Evolutionary conservation across 2,113 vertebrate species (phyloP), one percentile per base, ranked within the genome.

Genomic region (Sterna hirundo): DNA sequence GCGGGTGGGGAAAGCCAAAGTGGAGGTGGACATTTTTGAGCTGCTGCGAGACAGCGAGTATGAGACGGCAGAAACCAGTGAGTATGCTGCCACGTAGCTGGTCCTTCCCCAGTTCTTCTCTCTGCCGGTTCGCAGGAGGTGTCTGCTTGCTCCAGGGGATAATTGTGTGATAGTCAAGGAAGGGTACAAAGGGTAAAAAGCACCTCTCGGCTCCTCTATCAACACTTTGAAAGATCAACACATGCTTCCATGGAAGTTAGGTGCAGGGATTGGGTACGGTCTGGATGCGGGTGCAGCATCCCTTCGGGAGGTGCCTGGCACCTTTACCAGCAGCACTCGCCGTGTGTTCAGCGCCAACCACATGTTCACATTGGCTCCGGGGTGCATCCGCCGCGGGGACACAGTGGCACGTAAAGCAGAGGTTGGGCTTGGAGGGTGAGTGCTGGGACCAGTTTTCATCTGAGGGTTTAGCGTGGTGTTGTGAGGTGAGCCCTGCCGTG

Each of bases 11-110:
- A 99, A 99, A 34, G 99, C 99, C 96, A 98, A 99, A 93, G 98
- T 99, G 96, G 98, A 98, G 89, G 99, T 99, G 98, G 99, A 99
- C 98, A 99, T 99, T 97, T 99, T 99, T 90, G 99, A 99, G 95
- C 98, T 99, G 93, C 98, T 99, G 93, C 97, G 99, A 97, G 99
- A 99, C 98, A 99, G 99, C 94, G 99, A 99, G 98, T 99, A 99
- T 58, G 99, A 99, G 97, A 99, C 99, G 6, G 99, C 99, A 13
- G 99, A 99, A 97, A 99, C 99, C 96, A 99, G 99, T 99, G 98
- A 98, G 99, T 98, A 94, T 54, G 22, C 13, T 5, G 69, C 30
- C 3, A 12, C 4, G 22, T 20, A 26, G 38, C 60, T 22, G 78
- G 5, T 46, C 60, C 60, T 79, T 36, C 30, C 36, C 5, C 71